A percentile compares a stretch with the other conserved stretches of the same genome.
These are phyloP conservation scores for Sciurus niger DNA, from an alignment of 2,113 vertebrate species.

Conservation along the genomic window DNA sequence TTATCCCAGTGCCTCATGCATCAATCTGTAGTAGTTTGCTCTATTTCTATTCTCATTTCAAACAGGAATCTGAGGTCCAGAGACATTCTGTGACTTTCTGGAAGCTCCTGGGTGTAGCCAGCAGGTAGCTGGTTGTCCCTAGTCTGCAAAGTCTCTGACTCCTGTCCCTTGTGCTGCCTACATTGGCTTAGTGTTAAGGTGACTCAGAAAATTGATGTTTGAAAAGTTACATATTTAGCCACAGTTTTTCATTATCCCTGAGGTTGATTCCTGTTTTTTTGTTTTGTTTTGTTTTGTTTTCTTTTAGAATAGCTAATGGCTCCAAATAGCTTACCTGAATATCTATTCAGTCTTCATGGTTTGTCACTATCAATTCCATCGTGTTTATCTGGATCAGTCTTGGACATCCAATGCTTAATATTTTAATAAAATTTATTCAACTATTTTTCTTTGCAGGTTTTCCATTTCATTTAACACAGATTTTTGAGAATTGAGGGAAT, in stretches of 20 bases:
- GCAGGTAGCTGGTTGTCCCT: too few species aligned
- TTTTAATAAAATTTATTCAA: not conserved
- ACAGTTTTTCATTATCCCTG: not conserved
- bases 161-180: not conserved
- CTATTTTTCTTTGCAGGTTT: conserved; percentile 27
- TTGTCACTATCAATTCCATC: not conserved
- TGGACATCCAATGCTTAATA: not conserved
- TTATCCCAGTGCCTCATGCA: accelerated
- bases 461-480: conserved; percentile 11
- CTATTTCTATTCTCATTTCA: not conserved
- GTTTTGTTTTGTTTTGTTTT: not conserved
- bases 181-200: not conserved
- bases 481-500: not conserved
- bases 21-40: not conserved
- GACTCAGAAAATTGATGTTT: not conserved
- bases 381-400: not conserved
- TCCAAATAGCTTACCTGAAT: not conserved
- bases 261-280: not conserved
- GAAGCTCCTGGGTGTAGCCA: not conserved
- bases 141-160: not conserved
- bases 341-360: not conserved
- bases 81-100: not conserved
- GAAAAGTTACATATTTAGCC: not conserved
- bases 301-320: not conserved
- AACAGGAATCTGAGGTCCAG: not conserved